Conservation (phyloP, 2,797 vertebrate species). For the Darevskia nairensis region DNA sequence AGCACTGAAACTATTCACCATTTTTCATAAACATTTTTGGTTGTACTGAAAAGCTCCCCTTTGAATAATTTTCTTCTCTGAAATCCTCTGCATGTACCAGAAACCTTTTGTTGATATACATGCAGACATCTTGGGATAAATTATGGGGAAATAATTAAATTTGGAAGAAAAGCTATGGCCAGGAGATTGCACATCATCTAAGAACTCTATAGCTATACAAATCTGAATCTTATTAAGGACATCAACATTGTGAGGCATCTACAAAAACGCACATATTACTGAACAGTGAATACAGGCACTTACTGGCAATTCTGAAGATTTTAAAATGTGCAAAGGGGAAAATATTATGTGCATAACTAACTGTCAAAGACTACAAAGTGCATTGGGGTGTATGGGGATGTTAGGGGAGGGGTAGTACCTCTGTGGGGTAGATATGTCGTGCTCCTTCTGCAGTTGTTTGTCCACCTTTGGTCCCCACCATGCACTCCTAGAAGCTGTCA, state of each 20-base stretch:
- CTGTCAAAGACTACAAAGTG: not conserved
- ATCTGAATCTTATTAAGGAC: not conserved
- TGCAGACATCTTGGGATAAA: not conserved
- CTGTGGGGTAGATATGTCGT: too few species aligned
- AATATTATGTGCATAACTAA: not conserved
- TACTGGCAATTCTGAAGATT: not conserved
- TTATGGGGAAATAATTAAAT: not conserved
- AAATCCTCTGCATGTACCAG: not conserved
- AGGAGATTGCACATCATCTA: not conserved
- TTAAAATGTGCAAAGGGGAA: not conserved
- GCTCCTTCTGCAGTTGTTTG: too few species aligned
- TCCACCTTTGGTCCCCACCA: too few species aligned
- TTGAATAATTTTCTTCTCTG: not conserved
- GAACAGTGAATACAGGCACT: not conserved
- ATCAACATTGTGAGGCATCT: not conserved
- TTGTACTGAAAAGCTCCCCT: not conserved
- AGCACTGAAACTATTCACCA: not conserved
- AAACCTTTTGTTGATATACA: not conserved
- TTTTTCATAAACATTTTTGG: not conserved
- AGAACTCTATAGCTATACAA: not conserved
- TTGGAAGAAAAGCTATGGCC: not conserved
- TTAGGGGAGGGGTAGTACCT: too few species aligned
- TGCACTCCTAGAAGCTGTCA: too few species aligned
- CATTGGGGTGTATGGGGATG: too few species aligned
- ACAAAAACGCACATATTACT: not conserved